Evolutionary conservation across 2,113 vertebrate genomes (phyloP).

Genomic region (Lutjanus erythropterus): DNA sequence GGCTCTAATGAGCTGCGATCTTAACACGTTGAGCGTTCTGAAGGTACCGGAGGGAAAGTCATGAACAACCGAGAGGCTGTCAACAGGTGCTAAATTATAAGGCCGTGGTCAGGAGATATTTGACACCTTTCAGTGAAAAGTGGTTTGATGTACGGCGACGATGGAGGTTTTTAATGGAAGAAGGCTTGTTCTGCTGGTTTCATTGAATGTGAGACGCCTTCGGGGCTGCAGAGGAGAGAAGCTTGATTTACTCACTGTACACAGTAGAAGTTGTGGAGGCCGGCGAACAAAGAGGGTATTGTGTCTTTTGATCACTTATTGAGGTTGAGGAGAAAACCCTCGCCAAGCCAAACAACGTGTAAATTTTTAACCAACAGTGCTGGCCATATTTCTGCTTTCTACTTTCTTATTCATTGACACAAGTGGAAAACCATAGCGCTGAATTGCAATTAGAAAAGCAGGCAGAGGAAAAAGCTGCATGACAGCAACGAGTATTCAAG

Average conservation of each 20-base stretch:
- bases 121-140: constrained; percentile 33
- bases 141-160: constrained; percentile 15
- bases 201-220: constrained; percentile 9
- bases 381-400: constrained; percentile 17
- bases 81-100: constrained; percentile 56
- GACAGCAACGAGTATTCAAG: neutral
- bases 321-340: constrained; percentile 4
- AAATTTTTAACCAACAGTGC: constrained; percentile 44
- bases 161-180: constrained; percentile 22
- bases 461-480: neutral
- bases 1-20: constrained; percentile 43
- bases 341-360: constrained; percentile 29
- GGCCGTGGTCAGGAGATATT: constrained; percentile 17
- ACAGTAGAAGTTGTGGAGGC: neutral
- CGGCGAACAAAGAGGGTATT: constrained; percentile 38
- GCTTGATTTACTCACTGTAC: constrained; percentile 31
- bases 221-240: constrained; percentile 11
- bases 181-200: neutral
- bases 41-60: constrained; percentile 3
- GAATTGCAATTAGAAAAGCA: neutral
- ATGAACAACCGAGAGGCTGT: constrained; percentile 33
- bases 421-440: constrained; percentile 1
- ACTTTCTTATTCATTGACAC: constrained; percentile 6
- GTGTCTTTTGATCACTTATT: constrained; percentile 26
- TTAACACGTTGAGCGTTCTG: constrained; percentile 10